These are phyloP conservation scores for Gadus chalcogrammus DNA, from an alignment of 2,113 vertebrate species.

Conservation along the genomic window DNA sequence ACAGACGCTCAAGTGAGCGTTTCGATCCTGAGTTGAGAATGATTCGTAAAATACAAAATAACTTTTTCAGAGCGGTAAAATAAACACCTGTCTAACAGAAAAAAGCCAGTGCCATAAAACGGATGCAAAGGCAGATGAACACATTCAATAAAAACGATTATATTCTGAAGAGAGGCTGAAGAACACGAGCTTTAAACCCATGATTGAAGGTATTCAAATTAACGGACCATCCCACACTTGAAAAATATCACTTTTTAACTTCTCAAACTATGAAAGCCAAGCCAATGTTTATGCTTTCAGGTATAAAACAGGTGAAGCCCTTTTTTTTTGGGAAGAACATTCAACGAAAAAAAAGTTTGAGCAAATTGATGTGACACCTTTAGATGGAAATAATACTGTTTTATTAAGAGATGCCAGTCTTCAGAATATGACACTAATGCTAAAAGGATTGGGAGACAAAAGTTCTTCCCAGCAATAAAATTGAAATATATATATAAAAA, in stretches of 20 bases:
- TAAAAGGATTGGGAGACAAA: neutral
- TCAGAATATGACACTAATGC: slow-evolving; percentile 17
- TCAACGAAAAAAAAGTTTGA: neutral
- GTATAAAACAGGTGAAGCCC: neutral
- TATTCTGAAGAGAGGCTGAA: slow-evolving; percentile 64
- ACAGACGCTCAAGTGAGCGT: slow-evolving; percentile 35
- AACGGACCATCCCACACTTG: slow-evolving; percentile 13
- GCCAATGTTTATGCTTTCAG: too few relatives aligned
- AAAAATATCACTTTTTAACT: slow-evolving; percentile 9
- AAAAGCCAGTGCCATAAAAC: slow-evolving; percentile 77
- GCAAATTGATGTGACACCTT: neutral
- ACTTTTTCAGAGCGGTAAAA: slow-evolving; percentile 62
- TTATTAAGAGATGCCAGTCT: slow-evolving; percentile 11
- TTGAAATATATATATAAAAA: neutral
- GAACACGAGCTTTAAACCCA: slow-evolving; percentile 21
- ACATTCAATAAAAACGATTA: slow-evolving; percentile 43
- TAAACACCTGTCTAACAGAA: slow-evolving; percentile 75
- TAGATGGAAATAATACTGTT: slow-evolving; percentile 21
- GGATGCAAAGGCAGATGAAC: slow-evolving; percentile 86
- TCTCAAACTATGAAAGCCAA: slow-evolving; percentile 12
- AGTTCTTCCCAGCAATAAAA: neutral
- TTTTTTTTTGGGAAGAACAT: neutral
- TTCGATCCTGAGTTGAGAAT: slow-evolving; percentile 58
- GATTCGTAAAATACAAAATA: slow-evolving; percentile 38
- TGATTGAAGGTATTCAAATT: slow-evolving; percentile 25